Percentiles rank a stretch among this genome's conserved stretches.
These are phyloP conservation scores for Drosophila rhopaloa DNA, from an alignment of 1,140 invertebrate genomes.

Conservation along the genomic window DNA sequence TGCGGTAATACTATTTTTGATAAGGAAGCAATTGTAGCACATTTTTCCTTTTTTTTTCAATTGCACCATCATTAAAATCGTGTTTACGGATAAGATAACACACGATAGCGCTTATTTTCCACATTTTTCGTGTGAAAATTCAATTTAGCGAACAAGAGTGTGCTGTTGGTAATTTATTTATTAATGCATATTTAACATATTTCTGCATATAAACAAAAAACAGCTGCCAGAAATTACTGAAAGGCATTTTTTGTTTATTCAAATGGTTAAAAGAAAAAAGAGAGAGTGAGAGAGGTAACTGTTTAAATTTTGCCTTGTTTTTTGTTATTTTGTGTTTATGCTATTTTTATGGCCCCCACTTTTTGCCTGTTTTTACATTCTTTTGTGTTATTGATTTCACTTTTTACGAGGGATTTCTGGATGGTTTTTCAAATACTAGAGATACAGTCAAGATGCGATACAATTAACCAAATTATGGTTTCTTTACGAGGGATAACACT, in stretches of 20 bases:
- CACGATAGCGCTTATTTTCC: conserved; percentile 29
- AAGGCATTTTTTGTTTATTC: conserved; percentile 24
- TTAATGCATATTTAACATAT: conserved; percentile 24
- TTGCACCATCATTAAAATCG: conserved; percentile 63
- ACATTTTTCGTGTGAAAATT: conserved; percentile 57
- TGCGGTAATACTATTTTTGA: conserved; percentile 26
- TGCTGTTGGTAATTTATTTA: conserved; percentile 21
- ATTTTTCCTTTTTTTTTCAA: conserved; percentile 40
- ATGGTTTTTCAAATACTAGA: conserved; percentile 24
- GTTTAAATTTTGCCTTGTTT: conserved; percentile 22
- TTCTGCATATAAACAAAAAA: conserved; percentile 21
- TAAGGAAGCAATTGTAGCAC: conserved; percentile 47
- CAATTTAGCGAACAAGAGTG: conserved; percentile 51
- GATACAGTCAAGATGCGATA: neutral
- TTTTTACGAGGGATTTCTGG: conserved; percentile 57
- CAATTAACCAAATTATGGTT: too few relatives aligned
- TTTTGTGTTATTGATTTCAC: conserved; percentile 75
- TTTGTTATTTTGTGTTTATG: conserved; percentile 40
- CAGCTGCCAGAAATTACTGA: conserved; percentile 27
- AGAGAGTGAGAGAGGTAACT: conserved; percentile 20
- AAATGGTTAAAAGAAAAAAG: conserved; percentile 5
- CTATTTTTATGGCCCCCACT: conserved; percentile 38
- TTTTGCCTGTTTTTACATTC: conserved; percentile 23
- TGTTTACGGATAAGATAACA: conserved; percentile 75
- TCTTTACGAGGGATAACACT: neutral